Evolutionary conservation across 2,888 invertebrate species (phyloP).

Genomic region (Ischnus inquisitorius): DNA sequence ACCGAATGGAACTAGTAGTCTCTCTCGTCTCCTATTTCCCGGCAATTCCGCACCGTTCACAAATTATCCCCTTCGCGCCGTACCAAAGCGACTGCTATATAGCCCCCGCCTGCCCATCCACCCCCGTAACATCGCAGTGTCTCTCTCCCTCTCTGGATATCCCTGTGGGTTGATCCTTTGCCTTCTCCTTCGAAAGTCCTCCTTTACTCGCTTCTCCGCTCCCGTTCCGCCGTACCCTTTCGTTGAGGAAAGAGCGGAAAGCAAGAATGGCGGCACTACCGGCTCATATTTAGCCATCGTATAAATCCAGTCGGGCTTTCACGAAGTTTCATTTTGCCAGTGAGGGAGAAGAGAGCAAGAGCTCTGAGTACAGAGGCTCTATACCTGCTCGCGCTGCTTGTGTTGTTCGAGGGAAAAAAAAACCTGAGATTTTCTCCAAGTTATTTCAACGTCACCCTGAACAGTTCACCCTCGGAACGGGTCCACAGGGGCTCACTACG

Average conservation of each 20-base stretch:
- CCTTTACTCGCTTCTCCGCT: not conserved
- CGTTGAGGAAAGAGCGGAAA: constrained; percentile 49
- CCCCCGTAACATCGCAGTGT: constrained; percentile 30
- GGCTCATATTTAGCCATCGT: constrained; percentile 77
- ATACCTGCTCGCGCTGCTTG: constrained; percentile 1
- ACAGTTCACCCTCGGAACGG: not conserved
- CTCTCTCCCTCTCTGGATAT: constrained; percentile 1
- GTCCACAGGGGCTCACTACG: constrained; percentile 8
- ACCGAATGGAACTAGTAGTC: constrained; percentile 49
- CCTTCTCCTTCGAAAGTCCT: constrained; percentile 14
- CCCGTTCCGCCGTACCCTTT: not conserved
- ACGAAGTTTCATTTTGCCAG: constrained; percentile 72
- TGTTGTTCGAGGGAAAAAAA: constrained; percentile 4
- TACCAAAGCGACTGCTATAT: constrained; percentile 60
- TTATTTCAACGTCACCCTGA: constrained; percentile 27
- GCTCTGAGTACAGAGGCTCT: constrained; percentile 3
- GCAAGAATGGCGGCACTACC: constrained; percentile 64
- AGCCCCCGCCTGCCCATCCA: constrained; percentile 31
- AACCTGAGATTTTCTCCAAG: constrained; percentile 35
- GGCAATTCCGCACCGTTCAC: constrained; percentile 73
- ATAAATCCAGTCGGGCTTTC: constrained; percentile 71
- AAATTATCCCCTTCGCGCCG: constrained; percentile 73
- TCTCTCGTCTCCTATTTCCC: constrained; percentile 74
- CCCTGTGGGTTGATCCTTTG: constrained; percentile 33
- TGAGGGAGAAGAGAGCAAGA: not conserved